Evolutionary conservation across 1,140 invertebrate genomes (phyloP).

Genomic region (Pseudoatta argentina): DNA sequence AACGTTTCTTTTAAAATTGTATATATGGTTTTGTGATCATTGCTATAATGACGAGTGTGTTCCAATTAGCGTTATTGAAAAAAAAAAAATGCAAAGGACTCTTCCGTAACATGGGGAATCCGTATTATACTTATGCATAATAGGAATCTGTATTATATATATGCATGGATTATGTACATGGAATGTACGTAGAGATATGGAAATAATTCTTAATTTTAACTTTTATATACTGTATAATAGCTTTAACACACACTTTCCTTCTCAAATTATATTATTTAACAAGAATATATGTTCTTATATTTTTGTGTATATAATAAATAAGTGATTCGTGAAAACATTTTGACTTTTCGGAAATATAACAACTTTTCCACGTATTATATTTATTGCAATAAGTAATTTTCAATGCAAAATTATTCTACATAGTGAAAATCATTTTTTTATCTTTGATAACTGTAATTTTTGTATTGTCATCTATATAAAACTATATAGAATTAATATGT

Average conservation of each 20-base stretch:
- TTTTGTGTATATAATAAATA: neutral
- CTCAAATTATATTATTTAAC: neutral
- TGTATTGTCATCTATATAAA: too few species aligned
- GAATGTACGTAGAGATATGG: neutral
- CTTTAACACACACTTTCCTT: neutral
- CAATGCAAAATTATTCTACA: neutral
- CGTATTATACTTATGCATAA: too few species aligned
- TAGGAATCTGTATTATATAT: neutral
- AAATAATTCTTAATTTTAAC: neutral
- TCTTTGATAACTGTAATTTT: neutral
- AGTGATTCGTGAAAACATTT: neutral
- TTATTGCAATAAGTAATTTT: neutral
- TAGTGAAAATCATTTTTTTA: neutral
- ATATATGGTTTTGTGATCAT: neutral
- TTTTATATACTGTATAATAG: neutral
- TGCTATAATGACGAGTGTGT: neutral
- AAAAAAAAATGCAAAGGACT: neutral
- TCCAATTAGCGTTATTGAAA: neutral
- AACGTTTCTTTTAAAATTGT: neutral
- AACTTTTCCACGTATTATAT: neutral
- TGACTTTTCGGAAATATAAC: neutral
- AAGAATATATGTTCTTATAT: neutral
- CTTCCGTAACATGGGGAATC: neutral
- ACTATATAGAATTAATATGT: too few species aligned
- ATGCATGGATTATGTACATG: neutral